Percentiles rank a stretch among this genome's conserved stretches.
Conservation (phyloP, 2,888 invertebrate species). For the Apamea monoglypha region DNA sequence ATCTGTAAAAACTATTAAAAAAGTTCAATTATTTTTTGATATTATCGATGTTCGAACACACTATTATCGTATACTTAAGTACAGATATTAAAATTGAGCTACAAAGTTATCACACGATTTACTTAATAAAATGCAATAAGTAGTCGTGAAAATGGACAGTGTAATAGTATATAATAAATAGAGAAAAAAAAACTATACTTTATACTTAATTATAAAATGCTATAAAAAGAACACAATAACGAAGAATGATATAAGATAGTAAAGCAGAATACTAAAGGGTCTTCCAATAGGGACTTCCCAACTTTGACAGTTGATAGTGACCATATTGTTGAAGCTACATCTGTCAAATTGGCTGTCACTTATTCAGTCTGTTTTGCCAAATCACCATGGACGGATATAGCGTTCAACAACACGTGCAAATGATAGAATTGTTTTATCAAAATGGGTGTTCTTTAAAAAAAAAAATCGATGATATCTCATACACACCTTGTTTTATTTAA, state of each 20-base stretch:
- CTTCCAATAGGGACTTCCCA: no score
- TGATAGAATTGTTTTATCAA: no score
- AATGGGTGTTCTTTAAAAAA: no score
- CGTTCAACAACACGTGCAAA: no score
- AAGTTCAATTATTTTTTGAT: constrained; percentile 42
- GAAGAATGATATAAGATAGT: constrained; percentile 70
- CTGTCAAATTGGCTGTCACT: no score
- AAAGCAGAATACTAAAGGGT: constrained; percentile 70
- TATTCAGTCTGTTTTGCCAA: no score
- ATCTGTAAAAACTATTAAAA: constrained; percentile 42
- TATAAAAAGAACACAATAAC: constrained; percentile 80
- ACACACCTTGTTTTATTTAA: no score
- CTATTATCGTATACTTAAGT: constrained; percentile 79
- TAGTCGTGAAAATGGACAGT: constrained; percentile 78
- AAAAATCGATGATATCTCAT: no score
- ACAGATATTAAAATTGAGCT: constrained; percentile 85
- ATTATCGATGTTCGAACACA: constrained; percentile 82
- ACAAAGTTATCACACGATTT: constrained; percentile 81
- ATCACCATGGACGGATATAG: no score
- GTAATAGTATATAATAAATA: constrained; percentile 68
- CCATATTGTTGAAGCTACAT: no score
- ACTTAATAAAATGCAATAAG: constrained; percentile 80
- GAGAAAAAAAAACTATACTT: constrained; percentile 62
- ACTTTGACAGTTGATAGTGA: no score
- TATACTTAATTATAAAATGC: constrained; percentile 76